Percentiles rank a stretch among this genome's conserved stretches.
Evolutionary conservation across 2,113 vertebrate species (phyloP).

Genomic region (Colius striatus): DNA sequence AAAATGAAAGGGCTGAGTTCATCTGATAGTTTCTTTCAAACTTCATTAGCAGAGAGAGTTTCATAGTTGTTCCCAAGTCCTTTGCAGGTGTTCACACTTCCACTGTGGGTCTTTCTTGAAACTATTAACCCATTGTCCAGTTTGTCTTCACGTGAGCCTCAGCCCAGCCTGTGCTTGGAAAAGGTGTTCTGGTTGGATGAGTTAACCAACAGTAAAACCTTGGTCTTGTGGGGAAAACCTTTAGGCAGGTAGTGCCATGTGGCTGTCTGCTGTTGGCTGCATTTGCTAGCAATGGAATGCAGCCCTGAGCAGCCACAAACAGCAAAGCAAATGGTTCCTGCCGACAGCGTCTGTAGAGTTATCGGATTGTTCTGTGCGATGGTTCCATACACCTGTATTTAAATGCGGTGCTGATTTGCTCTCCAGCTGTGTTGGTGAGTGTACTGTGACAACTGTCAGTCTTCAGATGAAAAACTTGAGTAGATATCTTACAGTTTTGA

Average conservation of each 20-base stretch:
- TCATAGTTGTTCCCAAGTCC: rapidly evolving
- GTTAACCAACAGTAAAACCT: rapidly evolving
- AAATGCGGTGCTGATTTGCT: rapidly evolving
- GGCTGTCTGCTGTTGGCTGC: constrained; percentile 73
- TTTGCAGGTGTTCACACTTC: not conserved
- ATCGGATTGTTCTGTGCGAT: constrained; percentile 90
- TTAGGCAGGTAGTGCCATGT: not conserved
- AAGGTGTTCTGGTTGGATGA: not conserved
- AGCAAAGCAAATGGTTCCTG: constrained; percentile 88
- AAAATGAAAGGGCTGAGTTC: not conserved
- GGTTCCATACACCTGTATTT: constrained; percentile 84
- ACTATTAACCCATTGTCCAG: rapidly evolving
- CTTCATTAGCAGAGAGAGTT: not conserved
- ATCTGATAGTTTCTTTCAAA: not conserved
- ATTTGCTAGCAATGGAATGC: constrained; percentile 78
- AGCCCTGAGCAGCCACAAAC: constrained; percentile 79
- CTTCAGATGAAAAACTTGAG: not conserved
- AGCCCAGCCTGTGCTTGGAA: not conserved
- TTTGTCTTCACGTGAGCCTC: rapidly evolving
- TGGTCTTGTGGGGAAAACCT: not conserved
- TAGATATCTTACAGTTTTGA: not conserved
- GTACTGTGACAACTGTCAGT: not conserved
- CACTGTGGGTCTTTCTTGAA: not conserved
- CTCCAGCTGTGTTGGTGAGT: rapidly evolving
- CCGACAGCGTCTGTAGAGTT: constrained; percentile 92